phyloP scores from a whole-genome alignment of 2,113 vertebrate species.

The Upupa epops region DNA sequence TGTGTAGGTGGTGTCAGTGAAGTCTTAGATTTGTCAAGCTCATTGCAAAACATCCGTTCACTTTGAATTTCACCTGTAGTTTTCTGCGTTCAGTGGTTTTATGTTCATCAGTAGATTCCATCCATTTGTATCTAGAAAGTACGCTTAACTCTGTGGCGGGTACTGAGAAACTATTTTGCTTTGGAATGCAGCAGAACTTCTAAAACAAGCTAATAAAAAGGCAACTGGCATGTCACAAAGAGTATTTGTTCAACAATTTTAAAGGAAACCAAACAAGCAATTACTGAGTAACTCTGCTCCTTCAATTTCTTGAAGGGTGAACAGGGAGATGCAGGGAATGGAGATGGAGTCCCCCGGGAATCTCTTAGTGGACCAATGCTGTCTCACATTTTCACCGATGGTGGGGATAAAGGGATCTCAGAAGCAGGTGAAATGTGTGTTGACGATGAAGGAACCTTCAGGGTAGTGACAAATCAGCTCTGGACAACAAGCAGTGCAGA shows the following conservation, averaged over 20 bases:
- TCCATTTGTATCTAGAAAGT: not conserved
- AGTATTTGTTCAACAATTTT: not conserved
- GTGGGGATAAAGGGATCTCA: not conserved
- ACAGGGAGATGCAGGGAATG: not conserved
- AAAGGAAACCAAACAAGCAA: not conserved
- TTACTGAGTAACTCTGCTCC: not conserved
- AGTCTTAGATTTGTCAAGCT: not conserved
- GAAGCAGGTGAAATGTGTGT: not conserved
- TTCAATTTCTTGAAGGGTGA: not conserved
- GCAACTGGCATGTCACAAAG: not conserved
- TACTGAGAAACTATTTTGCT: not conserved
- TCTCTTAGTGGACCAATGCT: not conserved
- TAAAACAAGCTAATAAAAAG: not conserved
- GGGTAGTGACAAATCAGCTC: not conserved
- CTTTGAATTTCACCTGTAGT: not conserved
- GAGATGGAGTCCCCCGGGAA: not conserved
- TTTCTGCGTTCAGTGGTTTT: not conserved
- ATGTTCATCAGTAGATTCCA: not conserved
- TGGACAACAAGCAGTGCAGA: not conserved
- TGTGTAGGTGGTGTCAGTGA: not conserved
- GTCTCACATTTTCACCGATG: not conserved
- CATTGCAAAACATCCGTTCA: not conserved
- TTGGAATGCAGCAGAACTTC: not conserved
- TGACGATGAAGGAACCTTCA: not conserved
- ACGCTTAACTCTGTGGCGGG: not conserved